Percentiles rank a stretch among this genome's conserved stretches.
phyloP scores from a whole-genome alignment of 2,113 vertebrate species.

The Thomomys bottae region DNA sequence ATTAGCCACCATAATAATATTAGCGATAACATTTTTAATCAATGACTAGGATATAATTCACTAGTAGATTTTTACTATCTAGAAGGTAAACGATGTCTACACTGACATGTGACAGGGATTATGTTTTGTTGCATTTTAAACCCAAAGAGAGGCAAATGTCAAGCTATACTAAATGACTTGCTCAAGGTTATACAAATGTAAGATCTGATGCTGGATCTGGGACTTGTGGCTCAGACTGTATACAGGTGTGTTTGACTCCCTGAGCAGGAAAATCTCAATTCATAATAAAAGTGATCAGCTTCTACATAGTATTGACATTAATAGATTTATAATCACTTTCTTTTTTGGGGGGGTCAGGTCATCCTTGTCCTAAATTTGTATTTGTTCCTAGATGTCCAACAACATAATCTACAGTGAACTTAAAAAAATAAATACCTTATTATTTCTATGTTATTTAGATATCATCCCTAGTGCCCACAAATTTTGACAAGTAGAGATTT shows the following conservation, averaged over 20 bases:
- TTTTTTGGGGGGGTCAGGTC: not conserved
- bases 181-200: not conserved
- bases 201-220: not conserved
- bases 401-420: not conserved
- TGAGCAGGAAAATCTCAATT: not conserved
- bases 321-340: not conserved
- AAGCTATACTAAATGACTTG: not conserved
- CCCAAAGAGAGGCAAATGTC: not conserved
- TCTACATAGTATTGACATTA: not conserved
- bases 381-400: not conserved
- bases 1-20: too few species aligned
- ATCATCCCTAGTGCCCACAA: not conserved
- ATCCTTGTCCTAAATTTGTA: not conserved
- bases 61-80: not conserved
- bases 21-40: too few species aligned
- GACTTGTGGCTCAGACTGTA: not conserved
- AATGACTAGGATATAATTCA: not conserved
- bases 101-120: not conserved
- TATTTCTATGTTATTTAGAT: slow-evolving; percentile 1
- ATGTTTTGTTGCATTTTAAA: not conserved
- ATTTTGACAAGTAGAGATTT: not conserved
- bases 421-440: not conserved
- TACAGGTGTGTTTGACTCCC: not conserved
- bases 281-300: not conserved
- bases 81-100: not conserved